Conservation (phyloP, 1,140 invertebrate genomes). For the Dendroctonus valens region DNA sequence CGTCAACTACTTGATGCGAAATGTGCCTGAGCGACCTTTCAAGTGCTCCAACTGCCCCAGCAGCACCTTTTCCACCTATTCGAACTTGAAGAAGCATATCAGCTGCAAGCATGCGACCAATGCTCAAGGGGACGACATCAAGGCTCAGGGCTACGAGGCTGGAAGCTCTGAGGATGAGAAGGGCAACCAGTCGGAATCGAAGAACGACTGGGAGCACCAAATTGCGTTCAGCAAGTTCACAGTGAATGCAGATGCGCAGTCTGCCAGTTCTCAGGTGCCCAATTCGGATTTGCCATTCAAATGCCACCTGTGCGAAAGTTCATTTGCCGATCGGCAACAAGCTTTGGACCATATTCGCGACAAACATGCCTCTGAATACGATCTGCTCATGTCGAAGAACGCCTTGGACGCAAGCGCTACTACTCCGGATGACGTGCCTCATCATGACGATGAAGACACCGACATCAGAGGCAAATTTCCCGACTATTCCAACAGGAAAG, state of each 20-base stretch:
- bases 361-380: constrained; percentile 69
- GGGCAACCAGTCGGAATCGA: constrained; percentile 43
- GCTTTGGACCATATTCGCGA: constrained; percentile 79
- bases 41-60: constrained; percentile 83
- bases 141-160: constrained; percentile 51
- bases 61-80: constrained; percentile 80
- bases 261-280: constrained; percentile 26
- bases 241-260: constrained; percentile 28
- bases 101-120: constrained; percentile 64
- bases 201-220: constrained; percentile 39
- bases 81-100: constrained; percentile 76
- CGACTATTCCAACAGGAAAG: constrained; percentile 85
- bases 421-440: constrained; percentile 50
- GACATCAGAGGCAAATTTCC: constrained; percentile 69
- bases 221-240: constrained; percentile 26
- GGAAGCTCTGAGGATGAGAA: constrained; percentile 52
- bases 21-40: constrained; percentile 77
- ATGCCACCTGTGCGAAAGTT: constrained; percentile 88
- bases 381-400: constrained; percentile 74
- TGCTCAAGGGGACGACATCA: constrained; percentile 49
- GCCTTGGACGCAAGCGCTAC: constrained; percentile 65
- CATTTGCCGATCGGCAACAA: constrained; percentile 74
- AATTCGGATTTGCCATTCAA: constrained; percentile 78
- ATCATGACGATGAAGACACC: constrained; percentile 55
- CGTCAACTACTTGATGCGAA: constrained; percentile 58